These are phyloP conservation scores for Papilio helenus DNA, from an alignment of 1,140 invertebrate species.

Conservation along the genomic window DNA sequence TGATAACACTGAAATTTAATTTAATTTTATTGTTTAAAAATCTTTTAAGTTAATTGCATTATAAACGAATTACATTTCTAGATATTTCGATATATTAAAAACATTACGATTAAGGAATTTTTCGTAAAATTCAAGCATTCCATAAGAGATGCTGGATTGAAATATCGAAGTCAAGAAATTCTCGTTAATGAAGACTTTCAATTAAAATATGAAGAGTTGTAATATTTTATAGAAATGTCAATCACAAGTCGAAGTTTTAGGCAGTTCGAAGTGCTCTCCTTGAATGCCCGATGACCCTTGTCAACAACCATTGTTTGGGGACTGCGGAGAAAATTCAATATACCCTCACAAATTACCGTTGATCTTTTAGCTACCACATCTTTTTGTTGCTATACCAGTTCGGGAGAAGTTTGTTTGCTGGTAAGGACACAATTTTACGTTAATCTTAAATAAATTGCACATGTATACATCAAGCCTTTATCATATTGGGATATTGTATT, in stretches of 20 bases:
- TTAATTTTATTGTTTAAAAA: neutral
- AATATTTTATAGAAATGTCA: constrained; percentile 59
- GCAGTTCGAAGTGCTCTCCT: constrained; percentile 47
- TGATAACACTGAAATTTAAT: neutral
- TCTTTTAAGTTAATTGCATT: too few species aligned
- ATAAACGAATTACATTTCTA: neutral
- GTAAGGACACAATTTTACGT: neutral
- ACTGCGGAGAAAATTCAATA: constrained; percentile 62
- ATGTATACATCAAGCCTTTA: too few species aligned
- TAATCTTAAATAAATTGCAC: neutral
- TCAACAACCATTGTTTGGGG: constrained; percentile 61
- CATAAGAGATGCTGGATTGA: neutral
- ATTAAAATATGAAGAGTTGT: constrained; percentile 16
- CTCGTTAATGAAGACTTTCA: neutral
- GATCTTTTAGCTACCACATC: constrained; percentile 51
- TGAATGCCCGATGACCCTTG: constrained; percentile 50
- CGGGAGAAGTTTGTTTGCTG: neutral
- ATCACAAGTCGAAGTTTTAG: constrained; percentile 50
- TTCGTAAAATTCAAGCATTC: neutral
- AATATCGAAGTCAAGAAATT: neutral
- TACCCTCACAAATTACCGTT: constrained; percentile 51
- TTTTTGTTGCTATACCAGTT: constrained; percentile 45
- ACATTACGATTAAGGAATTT: neutral
- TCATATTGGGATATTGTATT: too few species aligned
- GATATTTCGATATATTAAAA: neutral